Evolutionary conservation across 2,797 vertebrate species (phyloP), one percentile per base, ranked within the genome.

Genomic region (Pseudochromis fuscus): DNA sequence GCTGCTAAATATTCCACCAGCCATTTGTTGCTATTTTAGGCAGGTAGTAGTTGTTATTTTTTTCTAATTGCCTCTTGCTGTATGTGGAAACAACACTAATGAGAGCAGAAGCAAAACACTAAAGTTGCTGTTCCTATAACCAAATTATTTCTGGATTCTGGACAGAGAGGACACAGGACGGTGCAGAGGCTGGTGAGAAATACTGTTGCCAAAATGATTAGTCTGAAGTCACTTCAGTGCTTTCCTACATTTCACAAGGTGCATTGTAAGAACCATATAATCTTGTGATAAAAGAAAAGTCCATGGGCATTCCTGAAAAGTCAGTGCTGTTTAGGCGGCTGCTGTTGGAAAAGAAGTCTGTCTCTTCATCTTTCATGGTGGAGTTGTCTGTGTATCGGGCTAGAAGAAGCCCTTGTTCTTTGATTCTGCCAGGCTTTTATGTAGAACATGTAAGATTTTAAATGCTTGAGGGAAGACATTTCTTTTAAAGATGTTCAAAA

Each of bases 371-470:
- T 82, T 75, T 73, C 28, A 62, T 78, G 40, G 8, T 67, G 16
- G 56, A 65, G 53, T 51, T 56, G 9, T 65, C 31, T 72, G 31
- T 58, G 18, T 38, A 12, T 27, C 42, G 53, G 19, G 7, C 59
- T 27, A 25, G 4, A 64, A 67, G 48, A 70, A 53, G 51, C 30
- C 28, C 57, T 31, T 18, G 4, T 33, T 66, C 63, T 81, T 80
- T 79, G 69, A 72, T 71, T 74, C 56, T 62, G 25, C 49, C 23
- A 24, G 5, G 37, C 53, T 82, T 87, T 86, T 65, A 75, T 78
- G 62, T 63, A 40, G 83, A 67, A 73, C 60, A 50, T 83, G 66
- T 67, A 45, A 9, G 31, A 71, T 67, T 71, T 56, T 12, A 64
- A 59, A 42, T 45, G 53, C 73, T 69, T 33, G 50, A 62, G 45